Conservation (phyloP, 2,113 vertebrate genomes). For the Rhombomys opimus region DNA sequence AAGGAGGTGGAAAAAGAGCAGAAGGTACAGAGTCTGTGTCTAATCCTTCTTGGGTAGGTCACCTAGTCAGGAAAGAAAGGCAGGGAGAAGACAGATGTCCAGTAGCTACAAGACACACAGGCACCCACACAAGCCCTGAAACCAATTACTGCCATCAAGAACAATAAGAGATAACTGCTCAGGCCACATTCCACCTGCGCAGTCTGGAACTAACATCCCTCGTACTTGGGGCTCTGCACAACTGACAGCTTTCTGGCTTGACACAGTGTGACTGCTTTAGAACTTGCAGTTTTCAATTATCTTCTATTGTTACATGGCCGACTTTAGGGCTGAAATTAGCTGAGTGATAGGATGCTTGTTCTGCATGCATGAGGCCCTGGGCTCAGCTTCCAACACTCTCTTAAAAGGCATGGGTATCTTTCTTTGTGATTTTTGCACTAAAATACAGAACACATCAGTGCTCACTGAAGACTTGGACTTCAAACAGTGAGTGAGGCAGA, state of each 20-base stretch:
- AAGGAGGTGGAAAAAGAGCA: constrained; percentile 87
- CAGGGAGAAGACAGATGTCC: constrained; percentile 83
- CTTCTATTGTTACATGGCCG: constrained; percentile 4
- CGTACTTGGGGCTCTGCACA: background rate
- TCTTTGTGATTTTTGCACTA: constrained; percentile 25
- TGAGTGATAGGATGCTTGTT: background rate
- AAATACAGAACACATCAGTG: background rate
- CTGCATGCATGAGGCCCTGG: background rate
- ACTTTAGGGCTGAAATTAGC: background rate
- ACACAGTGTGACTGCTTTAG: constrained; percentile 1
- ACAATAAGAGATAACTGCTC: background rate
- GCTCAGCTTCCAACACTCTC: background rate
- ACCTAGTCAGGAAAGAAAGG: constrained; percentile 89
- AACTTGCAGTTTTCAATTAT: constrained; percentile 13
- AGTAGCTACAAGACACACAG: constrained; percentile 77
- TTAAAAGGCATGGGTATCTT: background rate
- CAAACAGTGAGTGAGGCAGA: background rate
- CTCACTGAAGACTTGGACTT: constrained; percentile 36
- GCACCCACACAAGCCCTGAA: constrained; percentile 62
- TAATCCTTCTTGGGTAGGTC: constrained; percentile 86
- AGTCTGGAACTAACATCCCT: background rate
- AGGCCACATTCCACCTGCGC: background rate
- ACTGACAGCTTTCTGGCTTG: background rate
- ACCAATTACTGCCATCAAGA: constrained; percentile 69
- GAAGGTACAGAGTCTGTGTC: constrained; percentile 85